Base-by-base conservation (phyloP, 2,797 vertebrate genomes). In the Mormyrus proboscirostris region DNA sequence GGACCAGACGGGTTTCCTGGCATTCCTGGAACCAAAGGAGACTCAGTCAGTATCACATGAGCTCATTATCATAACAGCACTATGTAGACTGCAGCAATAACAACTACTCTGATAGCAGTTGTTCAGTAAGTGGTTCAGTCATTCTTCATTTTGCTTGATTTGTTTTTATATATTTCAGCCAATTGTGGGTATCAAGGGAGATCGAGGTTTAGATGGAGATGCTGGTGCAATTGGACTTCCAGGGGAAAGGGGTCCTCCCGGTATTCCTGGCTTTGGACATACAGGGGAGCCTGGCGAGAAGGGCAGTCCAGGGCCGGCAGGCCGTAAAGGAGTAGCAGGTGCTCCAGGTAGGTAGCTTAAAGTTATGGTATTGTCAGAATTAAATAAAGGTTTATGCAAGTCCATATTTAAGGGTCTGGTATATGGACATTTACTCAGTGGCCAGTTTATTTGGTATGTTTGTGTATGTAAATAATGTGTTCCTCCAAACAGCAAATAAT, bases 241-340 rank as follows among this genome's bases (percentile, higher is more conserved):
- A 62, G 99, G 99, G 90, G 98, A 98, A 89, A 96, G 94, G 59
- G 98, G 98, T 83, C 96, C 96, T 8, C 97, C 97, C 47, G 99
- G 99, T 12, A 0, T 92, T 47, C 95, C 98, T 92, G 98, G 98
- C 1, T 57, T 92, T 57, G 97, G 97, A 0, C 65, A 59, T n/a
- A 73, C 94, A 47, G 98, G 98, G 83, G 93, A 95, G 7, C 2
- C 93, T 55, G 98, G 98, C 92, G 97, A 98, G 47, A 99, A 98
- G 92, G 99, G 99, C 90, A 95, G 93, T 91, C 89, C 92, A n/a
- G 98, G 98, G 22, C 91, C 93, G 88, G 93, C 96, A 38, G 98
- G 98, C 89, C 62, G n/a, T 22, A 94, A 96, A 7, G 98, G 98
- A 90, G 8, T 59, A 88, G 96, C 97, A 85, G 98, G 98, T 89